phyloP scores from a whole-genome alignment of 2,797 vertebrate genomes.

The Lerista edwardsae region DNA sequence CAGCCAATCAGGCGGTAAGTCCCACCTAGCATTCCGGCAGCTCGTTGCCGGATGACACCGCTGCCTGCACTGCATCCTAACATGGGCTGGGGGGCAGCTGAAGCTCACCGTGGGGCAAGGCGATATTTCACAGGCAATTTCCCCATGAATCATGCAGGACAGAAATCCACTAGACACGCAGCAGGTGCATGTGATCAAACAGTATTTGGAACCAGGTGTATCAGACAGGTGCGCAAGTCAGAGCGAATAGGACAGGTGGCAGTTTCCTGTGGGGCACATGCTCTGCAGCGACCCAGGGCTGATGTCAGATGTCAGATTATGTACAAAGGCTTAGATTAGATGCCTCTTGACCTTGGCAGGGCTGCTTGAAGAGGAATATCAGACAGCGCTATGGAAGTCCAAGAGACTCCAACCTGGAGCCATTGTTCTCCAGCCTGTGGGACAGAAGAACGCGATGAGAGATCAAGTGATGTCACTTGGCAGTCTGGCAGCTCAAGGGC shows the following conservation, averaged over 20 bases:
- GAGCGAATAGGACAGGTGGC: neutral
- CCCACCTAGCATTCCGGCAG: no score
- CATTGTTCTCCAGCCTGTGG: neutral
- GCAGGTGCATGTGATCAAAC: neutral
- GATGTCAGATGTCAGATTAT: neutral
- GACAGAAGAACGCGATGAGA: neutral
- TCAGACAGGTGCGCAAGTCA: neutral
- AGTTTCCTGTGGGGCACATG: neutral
- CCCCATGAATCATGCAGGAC: no score
- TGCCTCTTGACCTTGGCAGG: neutral
- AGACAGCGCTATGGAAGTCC: neutral
- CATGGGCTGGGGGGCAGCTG: no score
- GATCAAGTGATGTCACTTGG: neutral
- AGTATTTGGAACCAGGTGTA: neutral
- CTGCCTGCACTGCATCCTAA: no score
- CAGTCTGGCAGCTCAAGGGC: neutral
- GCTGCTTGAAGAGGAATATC: neutral
- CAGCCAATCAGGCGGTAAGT: no score
- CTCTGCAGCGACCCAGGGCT: neutral
- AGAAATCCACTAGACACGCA: neutral
- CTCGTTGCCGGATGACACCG: no score
- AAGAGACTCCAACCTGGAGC: neutral
- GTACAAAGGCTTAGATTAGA: neutral
- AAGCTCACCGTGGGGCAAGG: no score
- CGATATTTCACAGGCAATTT: no score